phyloP scores from a whole-genome alignment of 2,113 vertebrate genomes.

The Anser cygnoides region DNA sequence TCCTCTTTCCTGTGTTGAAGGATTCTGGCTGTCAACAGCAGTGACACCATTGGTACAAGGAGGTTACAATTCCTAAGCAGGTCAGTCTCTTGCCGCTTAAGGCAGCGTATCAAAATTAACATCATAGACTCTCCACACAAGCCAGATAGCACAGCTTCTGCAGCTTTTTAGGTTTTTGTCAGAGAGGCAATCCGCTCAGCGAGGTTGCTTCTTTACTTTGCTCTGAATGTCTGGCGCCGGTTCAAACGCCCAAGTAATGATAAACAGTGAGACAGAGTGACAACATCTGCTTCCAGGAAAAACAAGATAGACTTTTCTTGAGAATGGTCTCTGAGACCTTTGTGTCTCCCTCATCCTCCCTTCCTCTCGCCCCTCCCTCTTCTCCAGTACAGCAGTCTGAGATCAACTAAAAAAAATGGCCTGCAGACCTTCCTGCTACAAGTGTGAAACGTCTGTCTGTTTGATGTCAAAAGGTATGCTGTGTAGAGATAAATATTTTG shows the following conservation, averaged over 20 bases:
- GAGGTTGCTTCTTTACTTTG: not conserved
- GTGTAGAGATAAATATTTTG: not conserved
- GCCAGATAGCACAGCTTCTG: not conserved
- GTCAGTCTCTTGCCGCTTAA: not conserved
- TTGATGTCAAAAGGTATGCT: not conserved
- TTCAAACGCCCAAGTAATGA: not conserved
- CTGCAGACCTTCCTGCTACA: not conserved
- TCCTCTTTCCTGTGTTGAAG: not conserved
- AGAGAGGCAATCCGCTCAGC: rapidly evolving
- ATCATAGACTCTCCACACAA: not conserved
- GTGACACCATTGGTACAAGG: not conserved
- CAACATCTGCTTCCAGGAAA: not conserved
- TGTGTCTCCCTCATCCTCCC: not conserved
- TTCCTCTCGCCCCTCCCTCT: not conserved
- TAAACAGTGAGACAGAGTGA: not conserved
- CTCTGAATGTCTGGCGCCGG: not conserved
- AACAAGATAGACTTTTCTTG: not conserved
- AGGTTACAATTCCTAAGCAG: not conserved
- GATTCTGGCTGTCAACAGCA: conserved; percentile 10
- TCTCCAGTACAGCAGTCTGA: not conserved
- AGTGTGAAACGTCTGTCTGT: not conserved
- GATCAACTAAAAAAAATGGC: not conserved
- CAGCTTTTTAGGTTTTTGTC: not conserved
- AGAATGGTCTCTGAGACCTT: not conserved
- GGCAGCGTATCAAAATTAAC: not conserved